Percentiles rank a stretch among this genome's conserved stretches.
These are phyloP conservation scores for Glyptemys insculpta DNA, from an alignment of 2,797 vertebrate genomes.

Conservation along the genomic window DNA sequence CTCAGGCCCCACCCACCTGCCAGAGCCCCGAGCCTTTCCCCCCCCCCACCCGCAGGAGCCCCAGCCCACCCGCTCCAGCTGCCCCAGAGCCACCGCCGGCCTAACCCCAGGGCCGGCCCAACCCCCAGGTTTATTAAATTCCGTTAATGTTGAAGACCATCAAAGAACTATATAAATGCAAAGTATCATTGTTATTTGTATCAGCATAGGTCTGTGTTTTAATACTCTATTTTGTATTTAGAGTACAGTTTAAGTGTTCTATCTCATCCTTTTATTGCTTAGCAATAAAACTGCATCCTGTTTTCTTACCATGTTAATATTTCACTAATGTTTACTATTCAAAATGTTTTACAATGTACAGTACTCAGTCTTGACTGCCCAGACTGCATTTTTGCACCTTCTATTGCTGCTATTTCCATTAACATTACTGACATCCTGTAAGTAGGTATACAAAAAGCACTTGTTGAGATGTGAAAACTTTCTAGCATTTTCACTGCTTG, in stretches of 20 bases:
- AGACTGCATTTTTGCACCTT: not conserved
- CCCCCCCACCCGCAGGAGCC: too few species aligned
- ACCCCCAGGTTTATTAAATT: not conserved
- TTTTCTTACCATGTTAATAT: conserved; percentile 51
- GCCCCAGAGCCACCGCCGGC: too few species aligned
- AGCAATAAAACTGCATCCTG: not conserved
- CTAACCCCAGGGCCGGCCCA: too few species aligned
- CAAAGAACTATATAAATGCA: not conserved
- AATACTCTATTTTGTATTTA: not conserved
- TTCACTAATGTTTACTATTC: conserved; percentile 34
- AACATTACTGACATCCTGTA: not conserved
- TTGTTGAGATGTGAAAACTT: not conserved
- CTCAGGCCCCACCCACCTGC: too few species aligned
- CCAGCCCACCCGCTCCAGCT: too few species aligned
- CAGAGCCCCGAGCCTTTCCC: too few species aligned
- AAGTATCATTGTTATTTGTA: not conserved
- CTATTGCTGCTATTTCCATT: not conserved
- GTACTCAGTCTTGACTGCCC: not conserved
- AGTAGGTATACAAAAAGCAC: not conserved
- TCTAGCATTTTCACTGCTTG: not conserved
- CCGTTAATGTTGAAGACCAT: not conserved
- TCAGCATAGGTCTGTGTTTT: not conserved
- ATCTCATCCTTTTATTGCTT: not conserved
- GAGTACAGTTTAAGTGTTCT: not conserved
- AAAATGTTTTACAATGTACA: not conserved